Evolutionary conservation across 2,888 invertebrate species (phyloP).

Genomic region (Hecatera dysodea): DNA sequence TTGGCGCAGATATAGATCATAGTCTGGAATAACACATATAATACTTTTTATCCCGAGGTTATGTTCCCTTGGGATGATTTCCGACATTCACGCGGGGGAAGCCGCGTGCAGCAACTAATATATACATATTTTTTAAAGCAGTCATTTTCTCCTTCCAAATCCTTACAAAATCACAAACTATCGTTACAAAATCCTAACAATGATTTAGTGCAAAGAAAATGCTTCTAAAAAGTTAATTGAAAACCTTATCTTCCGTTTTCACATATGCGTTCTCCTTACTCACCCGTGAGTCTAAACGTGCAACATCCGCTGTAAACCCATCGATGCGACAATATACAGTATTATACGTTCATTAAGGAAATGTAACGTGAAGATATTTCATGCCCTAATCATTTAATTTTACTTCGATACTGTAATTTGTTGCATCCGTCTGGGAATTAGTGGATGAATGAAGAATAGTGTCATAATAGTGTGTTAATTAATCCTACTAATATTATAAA

Average conservation of each 20-base stretch:
- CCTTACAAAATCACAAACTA: neutral
- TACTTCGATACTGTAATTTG: constrained; percentile 31
- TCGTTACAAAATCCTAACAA: neutral
- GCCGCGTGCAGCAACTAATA: neutral
- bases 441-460: neutral
- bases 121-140: neutral
- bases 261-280: constrained; percentile 17
- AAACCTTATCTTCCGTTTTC: constrained; percentile 1
- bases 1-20: too few species aligned
- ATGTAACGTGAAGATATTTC: constrained; percentile 33
- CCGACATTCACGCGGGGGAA: too few species aligned
- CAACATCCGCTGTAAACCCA: constrained; percentile 41
- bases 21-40: too few species aligned
- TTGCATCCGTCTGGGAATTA: constrained; percentile 32
- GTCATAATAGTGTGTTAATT: neutral
- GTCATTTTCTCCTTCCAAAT: neutral
- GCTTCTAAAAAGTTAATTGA: neutral
- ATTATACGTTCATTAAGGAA: constrained; percentile 47
- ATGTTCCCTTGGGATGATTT: too few species aligned
- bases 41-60: too few species aligned
- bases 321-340: constrained; percentile 12
- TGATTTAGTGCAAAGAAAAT: too few species aligned
- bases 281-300: constrained; percentile 24
- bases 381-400: constrained; percentile 43
- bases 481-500: too few species aligned